Conservation (phyloP, 2,797 vertebrate species). For the Clarias platycephalus region DNA sequence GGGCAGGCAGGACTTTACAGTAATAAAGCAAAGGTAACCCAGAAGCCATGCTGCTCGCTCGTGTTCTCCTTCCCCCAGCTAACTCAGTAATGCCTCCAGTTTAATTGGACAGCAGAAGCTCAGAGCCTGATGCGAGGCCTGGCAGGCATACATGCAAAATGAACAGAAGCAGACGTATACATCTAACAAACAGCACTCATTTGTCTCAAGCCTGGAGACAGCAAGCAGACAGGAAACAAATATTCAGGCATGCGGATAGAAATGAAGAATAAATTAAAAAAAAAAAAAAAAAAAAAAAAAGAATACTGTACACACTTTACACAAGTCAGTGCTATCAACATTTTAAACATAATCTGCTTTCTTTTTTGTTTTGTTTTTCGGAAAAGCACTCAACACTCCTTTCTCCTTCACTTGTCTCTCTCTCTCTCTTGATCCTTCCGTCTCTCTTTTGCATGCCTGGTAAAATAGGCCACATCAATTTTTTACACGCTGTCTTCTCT, state of each 20-base stretch:
- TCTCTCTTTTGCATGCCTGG: conserved; percentile 40
- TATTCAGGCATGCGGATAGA: not conserved
- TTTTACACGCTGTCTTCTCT: conserved; percentile 43
- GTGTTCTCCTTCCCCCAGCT: conserved; percentile 38
- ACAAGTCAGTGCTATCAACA: conserved; percentile 2
- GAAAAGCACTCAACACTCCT: not conserved
- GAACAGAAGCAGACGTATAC: conserved; percentile 38
- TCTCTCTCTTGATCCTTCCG: conserved; percentile 22
- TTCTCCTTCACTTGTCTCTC: conserved; percentile 46
- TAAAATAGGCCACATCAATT: conserved; percentile 50
- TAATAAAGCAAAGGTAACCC: conserved; percentile 56
- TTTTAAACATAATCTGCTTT: not conserved
- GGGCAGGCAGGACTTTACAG: conserved; percentile 45
- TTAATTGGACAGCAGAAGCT: conserved; percentile 55
- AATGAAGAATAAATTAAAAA: not conserved
- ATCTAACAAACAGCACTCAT: conserved; percentile 6
- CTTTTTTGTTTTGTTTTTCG: not conserved
- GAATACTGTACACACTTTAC: not conserved
- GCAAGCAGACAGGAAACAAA: conserved; percentile 16
- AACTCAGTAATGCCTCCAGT: conserved; percentile 46
- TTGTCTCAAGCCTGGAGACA: not conserved
- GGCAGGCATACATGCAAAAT: not conserved
- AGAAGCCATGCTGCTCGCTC: conserved; percentile 11
- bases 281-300: conserved; percentile 2
- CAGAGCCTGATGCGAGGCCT: conserved; percentile 10